Evolutionary conservation across 2,113 vertebrate genomes (phyloP).

Genomic region (Orcinus orca): DNA sequence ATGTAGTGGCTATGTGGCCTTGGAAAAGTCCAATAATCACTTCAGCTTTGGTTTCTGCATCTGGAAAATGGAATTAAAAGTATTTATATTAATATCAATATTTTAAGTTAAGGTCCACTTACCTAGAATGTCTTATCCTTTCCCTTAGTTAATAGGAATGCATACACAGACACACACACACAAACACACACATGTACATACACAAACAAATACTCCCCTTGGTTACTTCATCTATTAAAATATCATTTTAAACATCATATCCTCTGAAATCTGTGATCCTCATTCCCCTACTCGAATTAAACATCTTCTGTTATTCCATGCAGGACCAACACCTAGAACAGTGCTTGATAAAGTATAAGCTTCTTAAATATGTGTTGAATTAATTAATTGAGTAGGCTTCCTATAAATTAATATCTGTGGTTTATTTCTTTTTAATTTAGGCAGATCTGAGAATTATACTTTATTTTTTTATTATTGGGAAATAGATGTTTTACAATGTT

Average conservation of each 20-base stretch:
- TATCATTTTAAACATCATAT: neutral
- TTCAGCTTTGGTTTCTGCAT: neutral
- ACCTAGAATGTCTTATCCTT: neutral
- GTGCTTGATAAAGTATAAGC: neutral
- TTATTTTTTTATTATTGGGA: neutral
- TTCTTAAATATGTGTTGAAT: neutral
- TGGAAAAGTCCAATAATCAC: neutral
- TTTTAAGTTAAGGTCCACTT: neutral
- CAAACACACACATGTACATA: neutral
- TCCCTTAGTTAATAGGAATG: neutral
- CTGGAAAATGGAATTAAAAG: neutral
- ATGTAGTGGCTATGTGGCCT: neutral
- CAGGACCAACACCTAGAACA: neutral
- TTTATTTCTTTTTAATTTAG: neutral
- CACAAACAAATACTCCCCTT: neutral
- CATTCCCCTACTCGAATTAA: neutral
- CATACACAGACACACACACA: neutral
- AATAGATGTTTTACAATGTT: too few species aligned
- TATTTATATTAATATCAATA: neutral
- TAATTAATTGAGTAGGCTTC: neutral
- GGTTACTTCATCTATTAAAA: neutral
- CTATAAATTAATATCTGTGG: neutral
- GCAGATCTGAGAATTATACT: neutral
- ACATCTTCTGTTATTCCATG: neutral
- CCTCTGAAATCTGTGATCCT: neutral